Evolutionary conservation across 2,113 vertebrate genomes (phyloP).

Genomic region (Orycteropus afer): DNA sequence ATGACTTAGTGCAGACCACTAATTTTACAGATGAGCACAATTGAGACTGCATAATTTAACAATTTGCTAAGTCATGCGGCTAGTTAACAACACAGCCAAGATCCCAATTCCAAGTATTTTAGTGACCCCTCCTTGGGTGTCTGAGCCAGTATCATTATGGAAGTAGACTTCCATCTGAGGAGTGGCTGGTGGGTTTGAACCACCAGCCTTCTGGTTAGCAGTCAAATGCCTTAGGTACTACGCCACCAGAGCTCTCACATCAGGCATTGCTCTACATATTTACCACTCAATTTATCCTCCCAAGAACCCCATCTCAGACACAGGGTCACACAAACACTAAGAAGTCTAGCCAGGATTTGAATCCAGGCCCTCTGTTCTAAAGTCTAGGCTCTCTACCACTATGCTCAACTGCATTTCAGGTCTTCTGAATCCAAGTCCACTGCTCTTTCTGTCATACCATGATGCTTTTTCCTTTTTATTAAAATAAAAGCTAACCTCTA

Average conservation of each 20-base stretch:
- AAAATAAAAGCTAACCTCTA: background rate
- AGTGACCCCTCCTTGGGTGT: too few relatives aligned
- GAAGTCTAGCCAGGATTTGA: background rate
- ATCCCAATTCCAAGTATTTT: background rate
- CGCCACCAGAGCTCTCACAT: too few relatives aligned
- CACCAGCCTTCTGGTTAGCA: too few relatives aligned
- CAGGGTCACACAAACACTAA: background rate
- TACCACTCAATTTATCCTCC: background rate
- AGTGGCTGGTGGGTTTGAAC: too few relatives aligned
- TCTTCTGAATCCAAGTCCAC: background rate
- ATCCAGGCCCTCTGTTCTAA: background rate
- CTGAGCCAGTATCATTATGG: too few relatives aligned
- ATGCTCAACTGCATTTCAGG: background rate
- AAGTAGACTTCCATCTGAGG: too few relatives aligned
- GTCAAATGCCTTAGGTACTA: too few relatives aligned
- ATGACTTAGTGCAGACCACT: background rate
- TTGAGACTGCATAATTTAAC: background rate
- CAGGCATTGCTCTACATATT: background rate
- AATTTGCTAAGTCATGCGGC: background rate
- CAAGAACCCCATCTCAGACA: background rate
- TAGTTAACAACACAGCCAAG: background rate
- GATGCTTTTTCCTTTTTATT: background rate
- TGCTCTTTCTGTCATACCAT: background rate
- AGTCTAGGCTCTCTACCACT: background rate
- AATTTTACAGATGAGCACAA: background rate